Percentiles rank a stretch among this genome's conserved stretches.
Evolutionary conservation across 2,797 vertebrate species (phyloP).

Genomic region (Poecilia velifera): DNA sequence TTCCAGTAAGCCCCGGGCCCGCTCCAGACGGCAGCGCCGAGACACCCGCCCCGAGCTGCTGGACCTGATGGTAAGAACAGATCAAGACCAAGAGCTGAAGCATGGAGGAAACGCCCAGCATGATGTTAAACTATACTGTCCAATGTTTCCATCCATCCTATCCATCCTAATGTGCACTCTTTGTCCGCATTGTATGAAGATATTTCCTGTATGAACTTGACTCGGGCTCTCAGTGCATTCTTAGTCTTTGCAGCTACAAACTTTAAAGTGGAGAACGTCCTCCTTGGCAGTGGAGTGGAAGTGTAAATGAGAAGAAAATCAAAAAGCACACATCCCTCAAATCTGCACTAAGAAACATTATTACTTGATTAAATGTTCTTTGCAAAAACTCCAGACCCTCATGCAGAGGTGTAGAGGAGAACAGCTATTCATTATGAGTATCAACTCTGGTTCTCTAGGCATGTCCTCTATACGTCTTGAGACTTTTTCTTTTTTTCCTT

Average conservation of each 20-base stretch:
- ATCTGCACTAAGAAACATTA: constrained; percentile 6
- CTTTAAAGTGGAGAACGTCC: background rate
- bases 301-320: background rate
- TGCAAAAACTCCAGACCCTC: constrained; percentile 6
- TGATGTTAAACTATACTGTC: background rate
- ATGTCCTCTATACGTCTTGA: constrained; percentile 37
- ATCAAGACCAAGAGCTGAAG: constrained; percentile 13
- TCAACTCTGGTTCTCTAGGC: constrained; percentile 25
- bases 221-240: background rate
- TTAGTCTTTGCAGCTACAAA: background rate
- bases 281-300: background rate
- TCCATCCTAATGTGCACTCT: too few species aligned
- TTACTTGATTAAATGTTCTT: constrained; percentile 18
- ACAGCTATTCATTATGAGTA: constrained; percentile 35
- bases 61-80: constrained; percentile 86
- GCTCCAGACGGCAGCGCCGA: constrained; percentile 87
- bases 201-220: background rate
- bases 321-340: background rate
- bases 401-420: constrained; percentile 15
- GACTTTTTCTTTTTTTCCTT: constrained; percentile 29
- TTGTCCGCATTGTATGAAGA: background rate
- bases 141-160: background rate
- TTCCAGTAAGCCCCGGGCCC: constrained; percentile 82
- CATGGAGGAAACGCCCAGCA: too few species aligned
- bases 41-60: constrained; percentile 90